Evolutionary conservation across 2,888 invertebrate species (phyloP), one percentile per base, ranked within the genome.

Genomic region (Siphlonurus alternatus): DNA sequence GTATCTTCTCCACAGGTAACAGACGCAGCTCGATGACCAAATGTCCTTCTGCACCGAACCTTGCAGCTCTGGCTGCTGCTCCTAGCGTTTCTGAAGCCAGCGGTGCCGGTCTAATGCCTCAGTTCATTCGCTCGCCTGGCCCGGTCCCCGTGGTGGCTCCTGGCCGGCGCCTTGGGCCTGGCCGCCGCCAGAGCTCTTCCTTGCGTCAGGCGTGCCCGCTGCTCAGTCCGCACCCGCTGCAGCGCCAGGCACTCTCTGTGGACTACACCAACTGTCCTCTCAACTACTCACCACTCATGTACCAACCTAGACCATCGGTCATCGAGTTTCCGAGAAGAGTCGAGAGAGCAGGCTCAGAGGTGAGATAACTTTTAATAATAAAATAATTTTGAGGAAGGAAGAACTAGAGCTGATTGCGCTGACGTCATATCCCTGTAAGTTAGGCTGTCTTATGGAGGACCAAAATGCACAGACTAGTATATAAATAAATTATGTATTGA

Each of bases 191-290:
- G 53, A 38, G 56, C 56, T 2, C 56, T 7, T 56, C 56, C 7
- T 20, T 56, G 19, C 7, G 22, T 18, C 56, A 77, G 0, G 82
- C 82, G 1, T 79, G 79, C 67, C 78, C 81, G 0, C 73, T 84
- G 54, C 75, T 86, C 23, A 84, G 84, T 72, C 85, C 86, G 0
- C 66, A 72, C 63, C 75, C 83, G 38, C 79, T 89, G 61, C 85
- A 87, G 64, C 83, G 90, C 74, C 89, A 91, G 76, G 89, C 91
- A 23, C 77, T 90, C 66, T 89, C 89, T 64, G 88, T 91, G 66
- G 91, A 91, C 73, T 89, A 89, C 38, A 20, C 63, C 20, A 24
- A 59, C 25, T 19, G 25, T 25, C 25, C 24, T 7, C 19, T 19
- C 3, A 19, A 7, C 24, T 63, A 54, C 24, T 20, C 10, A n/a